Conservation (phyloP, 2,888 invertebrate species). For the Trissolcus brochymenae region DNA sequence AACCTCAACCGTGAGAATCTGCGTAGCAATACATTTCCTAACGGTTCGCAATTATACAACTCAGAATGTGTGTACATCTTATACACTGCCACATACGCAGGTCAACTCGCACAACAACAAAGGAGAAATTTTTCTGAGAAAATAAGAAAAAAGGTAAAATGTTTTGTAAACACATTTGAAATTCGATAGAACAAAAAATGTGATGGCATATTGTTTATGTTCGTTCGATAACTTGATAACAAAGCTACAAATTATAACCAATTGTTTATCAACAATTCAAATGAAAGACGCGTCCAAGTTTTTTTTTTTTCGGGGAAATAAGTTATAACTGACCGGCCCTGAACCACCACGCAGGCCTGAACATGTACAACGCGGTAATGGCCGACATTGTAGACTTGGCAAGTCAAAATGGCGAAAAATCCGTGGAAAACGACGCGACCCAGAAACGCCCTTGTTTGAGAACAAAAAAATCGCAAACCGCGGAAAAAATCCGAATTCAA, state of each 20-base stretch:
- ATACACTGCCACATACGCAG: conserved; percentile 2
- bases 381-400: conserved; percentile 71
- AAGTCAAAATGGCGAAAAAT: conserved; percentile 74
- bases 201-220: no score
- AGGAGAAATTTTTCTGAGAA: no score
- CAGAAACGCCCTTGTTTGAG: not conserved
- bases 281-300: not conserved
- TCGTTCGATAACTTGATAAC: no score
- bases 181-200: no score
- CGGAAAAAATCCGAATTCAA: not conserved
- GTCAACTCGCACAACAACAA: not conserved
- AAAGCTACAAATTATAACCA: not conserved
- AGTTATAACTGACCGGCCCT: conserved; percentile 53
- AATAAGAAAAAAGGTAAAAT: not conserved
- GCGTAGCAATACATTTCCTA: conserved; percentile 44
- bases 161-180: not conserved
- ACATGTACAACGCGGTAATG: conserved; percentile 68
- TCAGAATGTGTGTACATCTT: not conserved
- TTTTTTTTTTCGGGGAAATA: not conserved
- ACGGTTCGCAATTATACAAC: conserved; percentile 42
- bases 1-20: conserved; percentile 51
- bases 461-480: not conserved
- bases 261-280: conserved; percentile 5
- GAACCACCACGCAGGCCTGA: conserved; percentile 61
- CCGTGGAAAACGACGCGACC: conserved; percentile 58